Evolutionary conservation across 2,113 vertebrate species (phyloP).

Genomic region (Chaetura pelagica): DNA sequence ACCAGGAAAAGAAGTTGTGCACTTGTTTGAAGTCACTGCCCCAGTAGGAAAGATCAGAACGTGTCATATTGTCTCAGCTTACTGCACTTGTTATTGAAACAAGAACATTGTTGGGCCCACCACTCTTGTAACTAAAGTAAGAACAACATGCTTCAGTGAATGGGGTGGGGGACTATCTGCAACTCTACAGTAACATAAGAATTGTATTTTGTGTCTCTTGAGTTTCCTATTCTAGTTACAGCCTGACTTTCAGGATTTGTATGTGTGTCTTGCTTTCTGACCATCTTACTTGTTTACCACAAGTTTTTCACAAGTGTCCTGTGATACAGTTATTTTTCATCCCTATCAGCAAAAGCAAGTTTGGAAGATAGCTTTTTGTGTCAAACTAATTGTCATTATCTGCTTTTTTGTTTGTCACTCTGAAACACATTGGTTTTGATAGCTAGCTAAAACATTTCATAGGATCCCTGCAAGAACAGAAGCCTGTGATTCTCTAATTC

Average conservation of each 20-base stretch:
- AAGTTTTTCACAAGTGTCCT: neutral
- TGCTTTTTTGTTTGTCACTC: neutral
- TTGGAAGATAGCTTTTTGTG: neutral
- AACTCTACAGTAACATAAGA: neutral
- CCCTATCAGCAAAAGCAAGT: neutral
- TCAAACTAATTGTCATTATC: neutral
- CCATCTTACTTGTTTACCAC: neutral
- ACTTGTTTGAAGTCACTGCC: too few relatives aligned
- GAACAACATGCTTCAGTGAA: too few relatives aligned
- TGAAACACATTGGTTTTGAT: neutral
- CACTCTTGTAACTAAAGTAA: too few relatives aligned
- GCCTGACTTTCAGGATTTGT: neutral
- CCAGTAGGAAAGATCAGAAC: too few relatives aligned
- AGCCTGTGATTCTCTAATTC: neutral
- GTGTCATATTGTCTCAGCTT: too few relatives aligned
- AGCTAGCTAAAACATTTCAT: neutral
- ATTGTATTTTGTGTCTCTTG: neutral
- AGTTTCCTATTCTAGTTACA: neutral
- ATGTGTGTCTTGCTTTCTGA: neutral
- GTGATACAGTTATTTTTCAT: neutral
- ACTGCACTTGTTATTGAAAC: too few relatives aligned
- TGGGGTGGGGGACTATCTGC: too few relatives aligned
- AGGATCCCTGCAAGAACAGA: neutral
- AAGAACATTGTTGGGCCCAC: too few relatives aligned
- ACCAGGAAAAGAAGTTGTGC: too few relatives aligned